Evolutionary conservation across 2,888 invertebrate genomes (phyloP).

Genomic region (Tridacna gigas): DNA sequence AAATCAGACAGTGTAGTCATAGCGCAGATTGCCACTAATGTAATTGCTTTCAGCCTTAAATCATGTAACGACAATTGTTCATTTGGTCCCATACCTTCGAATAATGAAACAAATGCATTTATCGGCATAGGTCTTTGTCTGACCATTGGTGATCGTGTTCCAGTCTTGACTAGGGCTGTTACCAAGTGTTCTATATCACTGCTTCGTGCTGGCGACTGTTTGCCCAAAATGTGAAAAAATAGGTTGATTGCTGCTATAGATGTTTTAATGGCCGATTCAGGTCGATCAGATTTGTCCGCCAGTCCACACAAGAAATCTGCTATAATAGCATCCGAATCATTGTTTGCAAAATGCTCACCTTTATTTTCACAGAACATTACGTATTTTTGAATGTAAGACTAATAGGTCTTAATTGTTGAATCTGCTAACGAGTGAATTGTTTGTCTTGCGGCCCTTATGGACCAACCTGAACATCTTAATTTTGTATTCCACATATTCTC

Average conservation of each 20-base stretch:
- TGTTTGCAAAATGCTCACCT: neutral
- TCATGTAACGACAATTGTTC: too few species aligned
- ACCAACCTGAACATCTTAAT: slow-evolving; percentile 27
- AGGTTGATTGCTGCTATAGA: neutral
- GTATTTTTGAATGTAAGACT: slow-evolving; percentile 16
- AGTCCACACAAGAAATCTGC: neutral
- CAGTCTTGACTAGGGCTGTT: slow-evolving; percentile 18
- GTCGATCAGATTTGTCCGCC: neutral
- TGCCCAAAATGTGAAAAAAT: neutral
- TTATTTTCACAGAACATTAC: slow-evolving; percentile 17
- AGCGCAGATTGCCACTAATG: too few species aligned
- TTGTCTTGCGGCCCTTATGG: neutral
- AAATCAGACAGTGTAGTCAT: too few species aligned
- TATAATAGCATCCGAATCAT: neutral
- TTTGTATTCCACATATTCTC: slow-evolving; percentile 21
- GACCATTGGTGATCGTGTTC: neutral
- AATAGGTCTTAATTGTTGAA: slow-evolving; percentile 24
- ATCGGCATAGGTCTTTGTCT: neutral
- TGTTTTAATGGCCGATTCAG: neutral
- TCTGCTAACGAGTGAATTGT: slow-evolving; percentile 7
- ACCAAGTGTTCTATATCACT: slow-evolving; percentile 8
- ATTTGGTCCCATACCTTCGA: too few species aligned
- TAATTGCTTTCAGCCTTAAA: too few species aligned
- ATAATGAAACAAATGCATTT: too few species aligned
- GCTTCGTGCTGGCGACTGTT: neutral